Evolutionary conservation across 2,797 vertebrate genomes (phyloP).

Genomic region (Podarcis lilfordi): DNA sequence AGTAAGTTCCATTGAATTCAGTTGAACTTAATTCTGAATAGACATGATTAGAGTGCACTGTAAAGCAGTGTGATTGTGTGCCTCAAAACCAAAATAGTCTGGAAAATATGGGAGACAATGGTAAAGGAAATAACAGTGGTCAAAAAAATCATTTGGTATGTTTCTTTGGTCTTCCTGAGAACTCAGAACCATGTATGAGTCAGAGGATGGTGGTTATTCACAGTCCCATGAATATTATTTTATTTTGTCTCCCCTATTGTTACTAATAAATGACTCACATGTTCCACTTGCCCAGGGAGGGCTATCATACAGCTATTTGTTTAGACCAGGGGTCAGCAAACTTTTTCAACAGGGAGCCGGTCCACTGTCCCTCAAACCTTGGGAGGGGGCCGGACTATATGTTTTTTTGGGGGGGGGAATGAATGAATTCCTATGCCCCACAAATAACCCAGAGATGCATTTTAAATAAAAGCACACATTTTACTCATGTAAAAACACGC

Average conservation of each 20-base stretch:
- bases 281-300: background rate
- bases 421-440: too few relatives aligned
- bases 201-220: conserved; percentile 14
- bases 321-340: too few relatives aligned
- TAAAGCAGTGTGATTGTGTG: background rate
- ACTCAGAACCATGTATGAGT: conserved; percentile 23
- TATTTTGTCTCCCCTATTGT: background rate
- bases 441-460: too few relatives aligned
- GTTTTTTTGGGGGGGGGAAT: too few relatives aligned
- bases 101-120: conserved; percentile 4
- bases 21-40: too few relatives aligned
- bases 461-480: too few relatives aligned
- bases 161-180: conserved; percentile 15
- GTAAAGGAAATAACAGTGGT: conserved; percentile 22
- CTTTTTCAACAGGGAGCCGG: too few relatives aligned
- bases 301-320: background rate
- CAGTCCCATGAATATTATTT: background rate
- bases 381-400: too few relatives aligned
- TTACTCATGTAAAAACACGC: too few relatives aligned
- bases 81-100: background rate
- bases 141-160: background rate
- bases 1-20: too few relatives aligned
- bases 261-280: conserved; percentile 6
- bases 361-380: too few relatives aligned
- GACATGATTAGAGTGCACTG: too few relatives aligned